A percentile compares a stretch with the other conserved stretches of the same genome.
Evolutionary conservation across 2,797 vertebrate genomes (phyloP).

Genomic region (Mormyrus hasselquistii): DNA sequence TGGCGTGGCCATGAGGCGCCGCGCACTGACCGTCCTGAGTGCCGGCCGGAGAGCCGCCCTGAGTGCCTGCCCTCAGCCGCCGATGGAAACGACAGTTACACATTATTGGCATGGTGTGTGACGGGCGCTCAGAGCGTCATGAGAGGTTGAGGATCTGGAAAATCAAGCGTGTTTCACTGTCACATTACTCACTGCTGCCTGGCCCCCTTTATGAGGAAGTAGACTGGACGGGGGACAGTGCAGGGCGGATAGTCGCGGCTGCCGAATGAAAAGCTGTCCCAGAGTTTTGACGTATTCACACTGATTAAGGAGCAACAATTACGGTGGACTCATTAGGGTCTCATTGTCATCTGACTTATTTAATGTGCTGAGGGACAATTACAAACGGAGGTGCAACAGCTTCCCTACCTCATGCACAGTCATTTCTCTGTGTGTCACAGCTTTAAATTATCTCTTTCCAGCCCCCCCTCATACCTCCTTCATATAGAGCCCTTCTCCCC

Average conservation of each 20-base stretch:
- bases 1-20: background rate
- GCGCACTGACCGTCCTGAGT: background rate
- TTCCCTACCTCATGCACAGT: background rate
- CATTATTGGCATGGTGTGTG: background rate
- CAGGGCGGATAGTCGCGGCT: background rate
- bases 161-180: background rate
- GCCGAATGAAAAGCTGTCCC: background rate
- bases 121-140: background rate
- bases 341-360: background rate
- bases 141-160: background rate
- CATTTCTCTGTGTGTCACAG: background rate
- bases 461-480: background rate
- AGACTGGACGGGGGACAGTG: background rate
- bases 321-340: background rate
- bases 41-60: too few species aligned
- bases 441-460: background rate
- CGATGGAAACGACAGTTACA: background rate
- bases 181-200: background rate
- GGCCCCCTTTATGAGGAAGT: background rate
- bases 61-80: background rate
- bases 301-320: background rate
- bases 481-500: background rate
- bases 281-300: background rate
- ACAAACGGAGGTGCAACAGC: background rate
- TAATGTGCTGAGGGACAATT: background rate